These are phyloP conservation scores for Drosophila macrospina DNA, from an alignment of 2,888 invertebrate species.

Conservation along the genomic window DNA sequence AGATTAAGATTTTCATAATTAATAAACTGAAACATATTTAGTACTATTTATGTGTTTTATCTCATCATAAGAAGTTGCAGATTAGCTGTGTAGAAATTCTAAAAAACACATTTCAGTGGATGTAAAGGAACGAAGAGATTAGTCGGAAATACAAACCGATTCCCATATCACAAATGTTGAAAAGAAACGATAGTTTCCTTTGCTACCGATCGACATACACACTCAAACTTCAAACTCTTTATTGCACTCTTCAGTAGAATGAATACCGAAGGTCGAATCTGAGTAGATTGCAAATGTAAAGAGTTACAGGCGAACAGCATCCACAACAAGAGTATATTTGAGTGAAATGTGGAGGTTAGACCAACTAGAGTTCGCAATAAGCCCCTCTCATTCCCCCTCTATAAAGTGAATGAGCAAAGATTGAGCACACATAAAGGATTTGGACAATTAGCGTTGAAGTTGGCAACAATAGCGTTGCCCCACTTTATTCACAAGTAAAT, in stretches of 20 bases:
- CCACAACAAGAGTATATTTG: not conserved
- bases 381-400: not conserved
- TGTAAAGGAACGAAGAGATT: not conserved
- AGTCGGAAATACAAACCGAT: not conserved
- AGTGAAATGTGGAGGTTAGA: not conserved
- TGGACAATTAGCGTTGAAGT: not conserved
- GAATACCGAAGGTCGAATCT: too few relatives aligned
- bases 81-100: not conserved
- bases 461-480: not conserved
- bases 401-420: not conserved
- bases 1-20: not conserved
- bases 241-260: too few relatives aligned
- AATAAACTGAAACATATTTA: not conserved
- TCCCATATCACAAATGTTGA: not conserved
- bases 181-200: not conserved
- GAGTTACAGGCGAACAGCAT: conserved; percentile 1
- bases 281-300: too few relatives aligned
- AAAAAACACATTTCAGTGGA: not conserved
- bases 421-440: not conserved
- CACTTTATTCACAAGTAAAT: conserved; percentile 1
- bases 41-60: not conserved
- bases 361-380: not conserved
- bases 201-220: too few relatives aligned
- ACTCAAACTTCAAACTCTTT: too few relatives aligned
- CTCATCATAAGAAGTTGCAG: not conserved